Base-by-base conservation (phyloP, 2,113 vertebrate species). In the Gyps fulvus region DNA sequence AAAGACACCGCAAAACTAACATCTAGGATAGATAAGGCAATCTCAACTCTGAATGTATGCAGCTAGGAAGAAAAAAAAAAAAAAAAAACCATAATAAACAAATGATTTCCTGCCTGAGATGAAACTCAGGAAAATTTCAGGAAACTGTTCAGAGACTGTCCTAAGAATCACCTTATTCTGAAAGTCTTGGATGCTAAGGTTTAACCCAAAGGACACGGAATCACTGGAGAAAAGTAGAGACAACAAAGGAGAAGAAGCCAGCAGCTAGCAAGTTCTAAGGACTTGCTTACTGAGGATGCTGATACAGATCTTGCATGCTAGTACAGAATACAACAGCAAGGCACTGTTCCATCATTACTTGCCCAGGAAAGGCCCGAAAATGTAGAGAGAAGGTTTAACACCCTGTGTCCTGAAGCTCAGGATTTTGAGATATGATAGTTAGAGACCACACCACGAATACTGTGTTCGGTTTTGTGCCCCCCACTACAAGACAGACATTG, bases 391-490 rank as follows among this genome's bases (percentile, higher is more conserved):
- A 81, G 23, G 23, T 57, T 78, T 71, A 89, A 67, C 7, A 59
- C 11, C 6, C n/a, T 54, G 32, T 9, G 21, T 66, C 20, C 63
- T 43, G n/a, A 61, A 76, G 36, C 47, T 55, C 40, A 57, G 27
- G 9, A 62, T 45, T 95, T 57, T 78, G 47, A 61, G 22, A 62
- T 47, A 58, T 6, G 6, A 47, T 13, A 45, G 36, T 55, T 62
- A 26, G 34, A 78, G 58, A 59, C 13, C 0, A 1, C 36, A 73
- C 8, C 22, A 43, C 1, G 0, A 89, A 34, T 34, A 9, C 4
- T 6, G 25, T 27, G 6, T 40, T 58, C 38, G 42, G 36, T 62
- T 82, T 57, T 50, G 10, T 32, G 26, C 17, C 9, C 36, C 54
- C 58, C 20, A n/a, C n/a, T 32, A 34, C 17, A 59, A 67, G 72